Evolutionary conservation across 2,113 vertebrate genomes (phyloP).

Genomic region (Gadus chalcogrammus): DNA sequence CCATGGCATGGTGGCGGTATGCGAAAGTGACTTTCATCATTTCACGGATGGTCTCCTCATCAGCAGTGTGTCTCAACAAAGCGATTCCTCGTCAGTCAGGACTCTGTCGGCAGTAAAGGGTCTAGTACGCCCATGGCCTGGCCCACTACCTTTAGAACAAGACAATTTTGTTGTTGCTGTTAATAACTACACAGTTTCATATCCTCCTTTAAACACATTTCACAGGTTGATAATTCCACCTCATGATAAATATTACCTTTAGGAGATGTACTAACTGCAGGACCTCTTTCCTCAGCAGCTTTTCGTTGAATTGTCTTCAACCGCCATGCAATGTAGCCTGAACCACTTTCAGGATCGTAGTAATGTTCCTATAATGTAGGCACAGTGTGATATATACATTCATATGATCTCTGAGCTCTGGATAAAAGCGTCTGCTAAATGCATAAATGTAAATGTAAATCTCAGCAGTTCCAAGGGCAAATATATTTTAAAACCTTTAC

Average conservation of each 20-base stretch:
- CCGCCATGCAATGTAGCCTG: conserved; percentile 6
- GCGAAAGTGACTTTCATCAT: not conserved
- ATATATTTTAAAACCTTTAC: not conserved
- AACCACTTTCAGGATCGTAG: not conserved
- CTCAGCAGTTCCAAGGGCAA: no score
- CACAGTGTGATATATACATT: no score
- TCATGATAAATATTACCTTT: not conserved
- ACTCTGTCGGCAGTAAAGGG: not conserved
- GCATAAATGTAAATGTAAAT: no score
- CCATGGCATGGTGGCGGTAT: not conserved
- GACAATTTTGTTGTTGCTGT: not conserved
- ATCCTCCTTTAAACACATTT: no score
- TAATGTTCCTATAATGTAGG: not conserved
- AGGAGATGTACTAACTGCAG: not conserved
- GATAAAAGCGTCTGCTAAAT: no score
- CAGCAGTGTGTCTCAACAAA: not conserved
- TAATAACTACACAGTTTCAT: not conserved
- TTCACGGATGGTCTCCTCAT: not conserved
- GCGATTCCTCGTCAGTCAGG: not conserved
- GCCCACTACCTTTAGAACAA: no score
- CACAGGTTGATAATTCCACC: no score
- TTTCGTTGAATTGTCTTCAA: conserved; percentile 7
- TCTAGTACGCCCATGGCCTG: not conserved
- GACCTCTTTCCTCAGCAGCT: not conserved
- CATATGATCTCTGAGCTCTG: no score